These are phyloP conservation scores for Tholera decimalis DNA, from an alignment of 2,888 invertebrate genomes.

Conservation along the genomic window DNA sequence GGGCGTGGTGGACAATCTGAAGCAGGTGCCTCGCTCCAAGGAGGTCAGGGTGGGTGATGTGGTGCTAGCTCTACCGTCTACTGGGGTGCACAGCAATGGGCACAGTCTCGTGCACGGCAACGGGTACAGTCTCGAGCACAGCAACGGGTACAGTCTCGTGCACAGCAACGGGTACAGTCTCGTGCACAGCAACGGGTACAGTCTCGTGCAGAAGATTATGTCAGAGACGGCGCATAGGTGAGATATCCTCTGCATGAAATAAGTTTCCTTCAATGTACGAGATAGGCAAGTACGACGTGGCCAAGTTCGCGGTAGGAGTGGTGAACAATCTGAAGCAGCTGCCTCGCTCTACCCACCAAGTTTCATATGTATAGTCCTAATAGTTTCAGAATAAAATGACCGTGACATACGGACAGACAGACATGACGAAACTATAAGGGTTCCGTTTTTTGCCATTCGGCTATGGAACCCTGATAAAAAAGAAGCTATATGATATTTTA, in stretches of 20 bases:
- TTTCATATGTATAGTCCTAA: too few species aligned
- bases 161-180: constrained; percentile 92
- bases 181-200: constrained; percentile 98
- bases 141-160: constrained; percentile 76
- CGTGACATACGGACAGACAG: too few species aligned
- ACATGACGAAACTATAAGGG: too few species aligned
- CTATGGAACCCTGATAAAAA: too few species aligned
- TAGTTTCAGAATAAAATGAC: too few species aligned
- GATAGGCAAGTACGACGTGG: constrained; percentile 97
- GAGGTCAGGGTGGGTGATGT: constrained; percentile 94
- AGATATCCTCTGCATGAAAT: too few species aligned
- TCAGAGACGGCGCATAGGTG: constrained; percentile 92
- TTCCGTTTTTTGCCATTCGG: too few species aligned
- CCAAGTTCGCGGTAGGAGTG: constrained; percentile 98
- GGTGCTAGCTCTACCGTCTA: constrained; percentile 96
- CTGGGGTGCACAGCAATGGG: constrained; percentile 98
- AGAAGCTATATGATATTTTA: too few species aligned
- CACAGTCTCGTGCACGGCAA: constrained; percentile 97
- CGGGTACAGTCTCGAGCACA: too few species aligned
- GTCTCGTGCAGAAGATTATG: constrained; percentile 96
- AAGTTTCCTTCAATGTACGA: constrained; percentile 99
- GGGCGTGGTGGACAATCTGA: constrained; percentile 96
- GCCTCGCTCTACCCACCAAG: constrained; percentile 93
- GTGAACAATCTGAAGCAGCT: constrained; percentile 94
- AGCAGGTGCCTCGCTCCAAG: constrained; percentile 93